Conservation (phyloP, 1,140 invertebrate genomes). For the Drosophila albomicans region DNA sequence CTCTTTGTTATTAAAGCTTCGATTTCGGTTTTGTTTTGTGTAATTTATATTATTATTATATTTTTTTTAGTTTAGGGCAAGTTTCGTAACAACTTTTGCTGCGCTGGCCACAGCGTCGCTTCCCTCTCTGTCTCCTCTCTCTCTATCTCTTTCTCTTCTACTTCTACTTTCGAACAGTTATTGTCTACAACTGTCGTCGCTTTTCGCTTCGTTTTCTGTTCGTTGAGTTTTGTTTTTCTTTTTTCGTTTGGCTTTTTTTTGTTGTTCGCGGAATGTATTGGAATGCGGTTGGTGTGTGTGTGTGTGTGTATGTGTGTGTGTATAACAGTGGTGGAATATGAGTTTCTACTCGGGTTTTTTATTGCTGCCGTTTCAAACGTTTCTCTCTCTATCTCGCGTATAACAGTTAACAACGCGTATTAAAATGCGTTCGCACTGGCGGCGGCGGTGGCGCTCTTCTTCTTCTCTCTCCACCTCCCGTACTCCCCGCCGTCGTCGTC, state of each 20-base stretch:
- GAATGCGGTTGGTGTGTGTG: slow-evolving; percentile 14
- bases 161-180: slow-evolving; percentile 31
- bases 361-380: slow-evolving; percentile 2
- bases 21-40: slow-evolving; percentile 9
- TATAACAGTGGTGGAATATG: slow-evolving; percentile 12
- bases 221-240: slow-evolving; percentile 24
- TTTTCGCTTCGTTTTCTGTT: slow-evolving; percentile 31
- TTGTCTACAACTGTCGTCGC: slow-evolving; percentile 31
- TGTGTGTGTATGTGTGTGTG: slow-evolving; percentile 14
- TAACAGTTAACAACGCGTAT: slow-evolving; percentile 66
- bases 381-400: neutral
- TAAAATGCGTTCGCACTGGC: slow-evolving; percentile 68
- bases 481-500: neutral
- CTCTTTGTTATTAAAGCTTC: slow-evolving; percentile 18
- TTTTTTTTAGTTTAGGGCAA: slow-evolving; percentile 20
- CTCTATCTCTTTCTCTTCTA: slow-evolving; percentile 6
- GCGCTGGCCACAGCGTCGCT: slow-evolving; percentile 1
- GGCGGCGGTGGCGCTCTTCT: slow-evolving; percentile 61
- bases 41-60: no score
- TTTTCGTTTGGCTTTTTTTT: slow-evolving; percentile 23
- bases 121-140: slow-evolving; percentile 1
- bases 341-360: neutral
- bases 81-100: slow-evolving; percentile 6
- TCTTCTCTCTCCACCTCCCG: slow-evolving; percentile 40
- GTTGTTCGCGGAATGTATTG: neutral